Conservation (phyloP, 2,797 vertebrate species). For the Borostomias antarcticus region DNA sequence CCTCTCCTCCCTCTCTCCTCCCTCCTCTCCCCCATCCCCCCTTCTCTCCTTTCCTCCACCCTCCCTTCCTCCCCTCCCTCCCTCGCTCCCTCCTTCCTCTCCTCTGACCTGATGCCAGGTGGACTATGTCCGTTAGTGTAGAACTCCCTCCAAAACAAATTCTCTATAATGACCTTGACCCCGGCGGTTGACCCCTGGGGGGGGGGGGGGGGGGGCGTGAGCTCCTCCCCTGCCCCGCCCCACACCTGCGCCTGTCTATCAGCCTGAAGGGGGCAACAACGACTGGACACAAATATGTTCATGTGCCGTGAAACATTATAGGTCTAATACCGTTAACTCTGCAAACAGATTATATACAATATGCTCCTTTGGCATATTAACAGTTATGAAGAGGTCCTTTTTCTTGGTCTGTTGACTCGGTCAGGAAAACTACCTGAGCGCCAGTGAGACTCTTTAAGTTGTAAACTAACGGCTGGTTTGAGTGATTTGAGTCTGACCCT, state of each 20-base stretch:
- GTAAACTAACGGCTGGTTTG: too few species aligned
- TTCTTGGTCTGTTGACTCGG: too few species aligned
- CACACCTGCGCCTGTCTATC: conserved; percentile 70
- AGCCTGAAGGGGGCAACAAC: conserved; percentile 40
- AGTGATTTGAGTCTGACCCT: too few species aligned
- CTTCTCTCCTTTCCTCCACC: not conserved
- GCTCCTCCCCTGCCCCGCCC: conserved; percentile 33
- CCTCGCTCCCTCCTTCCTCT: not conserved
- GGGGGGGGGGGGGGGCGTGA: conserved; percentile 23
- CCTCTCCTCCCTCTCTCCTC: not conserved
- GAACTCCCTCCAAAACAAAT: conserved; percentile 53
- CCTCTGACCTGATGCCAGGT: conserved; percentile 28
- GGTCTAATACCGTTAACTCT: too few species aligned
- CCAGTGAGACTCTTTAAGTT: too few species aligned
- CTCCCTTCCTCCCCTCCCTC: conserved; percentile 1
- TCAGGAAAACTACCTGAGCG: too few species aligned
- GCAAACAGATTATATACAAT: too few species aligned
- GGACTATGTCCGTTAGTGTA: conserved; percentile 56
- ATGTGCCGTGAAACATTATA: too few species aligned
- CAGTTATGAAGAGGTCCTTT: too few species aligned
- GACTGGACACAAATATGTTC: too few species aligned
- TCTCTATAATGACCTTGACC: conserved; percentile 50
- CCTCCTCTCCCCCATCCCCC: not conserved
- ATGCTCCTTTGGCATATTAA: too few species aligned
- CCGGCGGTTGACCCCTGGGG: conserved; percentile 18